Evolutionary conservation across 2,888 invertebrate genomes (phyloP).

Genomic region (Chloroclystis v-ata): DNA sequence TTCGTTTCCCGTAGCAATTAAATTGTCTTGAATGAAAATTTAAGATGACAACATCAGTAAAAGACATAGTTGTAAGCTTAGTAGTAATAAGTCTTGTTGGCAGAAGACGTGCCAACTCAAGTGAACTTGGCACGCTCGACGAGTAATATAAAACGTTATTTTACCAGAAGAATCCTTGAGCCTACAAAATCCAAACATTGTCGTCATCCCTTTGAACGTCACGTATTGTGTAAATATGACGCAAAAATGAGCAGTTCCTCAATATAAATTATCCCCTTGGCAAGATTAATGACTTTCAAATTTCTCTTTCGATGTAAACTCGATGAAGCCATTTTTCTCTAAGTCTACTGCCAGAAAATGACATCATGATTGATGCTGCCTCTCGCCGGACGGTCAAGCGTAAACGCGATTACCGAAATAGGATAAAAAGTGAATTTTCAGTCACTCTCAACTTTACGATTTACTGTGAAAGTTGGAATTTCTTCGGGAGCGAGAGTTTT

Average conservation of each 20-base stretch:
- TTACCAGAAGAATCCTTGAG: background rate
- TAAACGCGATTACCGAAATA: conserved; percentile 36
- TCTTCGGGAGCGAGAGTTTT: conserved; percentile 6
- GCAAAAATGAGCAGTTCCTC: conserved; percentile 44
- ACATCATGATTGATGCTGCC: conserved; percentile 62
- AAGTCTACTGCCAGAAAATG: conserved; percentile 66
- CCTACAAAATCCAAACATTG: conserved; percentile 7
- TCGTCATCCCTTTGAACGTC: conserved; percentile 19
- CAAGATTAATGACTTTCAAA: conserved; percentile 65
- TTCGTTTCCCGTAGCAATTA: too few species aligned
- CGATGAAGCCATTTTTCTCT: conserved; percentile 69
- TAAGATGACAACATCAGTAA: too few species aligned
- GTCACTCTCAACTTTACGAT: conserved; percentile 10
- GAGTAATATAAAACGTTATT: background rate
- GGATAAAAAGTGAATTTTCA: conserved; percentile 14
- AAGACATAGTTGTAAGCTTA: too few species aligned
- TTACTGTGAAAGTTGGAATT: conserved; percentile 8
- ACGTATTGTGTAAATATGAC: conserved; percentile 24
- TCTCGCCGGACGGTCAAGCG: conserved; percentile 40
- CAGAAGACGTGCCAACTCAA: background rate
- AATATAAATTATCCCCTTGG: conserved; percentile 54
- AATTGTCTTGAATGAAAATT: too few species aligned
- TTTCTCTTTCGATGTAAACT: conserved; percentile 60
- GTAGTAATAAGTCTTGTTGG: too few species aligned
- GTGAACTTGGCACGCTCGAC: background rate